Evolutionary conservation across 2,797 vertebrate genomes (phyloP).

Genomic region (Xenopus petersii): DNA sequence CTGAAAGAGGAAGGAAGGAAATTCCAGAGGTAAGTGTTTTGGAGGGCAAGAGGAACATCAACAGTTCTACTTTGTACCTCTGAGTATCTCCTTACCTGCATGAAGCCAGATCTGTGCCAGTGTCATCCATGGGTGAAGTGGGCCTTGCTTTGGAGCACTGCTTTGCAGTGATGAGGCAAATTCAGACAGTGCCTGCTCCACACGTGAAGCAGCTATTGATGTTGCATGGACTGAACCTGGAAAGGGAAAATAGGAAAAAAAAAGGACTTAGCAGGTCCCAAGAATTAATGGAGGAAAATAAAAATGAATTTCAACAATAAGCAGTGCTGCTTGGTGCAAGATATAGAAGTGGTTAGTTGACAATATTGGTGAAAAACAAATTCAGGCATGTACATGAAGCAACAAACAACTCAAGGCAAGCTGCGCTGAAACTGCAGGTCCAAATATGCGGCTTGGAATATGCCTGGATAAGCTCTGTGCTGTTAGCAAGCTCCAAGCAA

Average conservation of each 20-base stretch:
- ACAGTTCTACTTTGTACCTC: too few relatives aligned
- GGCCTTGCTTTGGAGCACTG: conserved; percentile 92
- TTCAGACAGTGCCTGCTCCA: conserved; percentile 94
- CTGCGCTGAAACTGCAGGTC: neutral
- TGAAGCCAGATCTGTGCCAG: conserved; percentile 98
- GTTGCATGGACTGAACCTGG: conserved; percentile 93
- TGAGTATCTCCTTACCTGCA: conserved; percentile 73
- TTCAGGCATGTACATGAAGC: neutral
- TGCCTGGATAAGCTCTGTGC: neutral
- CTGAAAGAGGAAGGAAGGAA: too few relatives aligned
- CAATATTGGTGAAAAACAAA: neutral
- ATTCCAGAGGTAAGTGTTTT: too few relatives aligned
- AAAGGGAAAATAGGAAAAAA: neutral
- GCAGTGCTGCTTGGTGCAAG: neutral
- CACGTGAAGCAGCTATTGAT: conserved; percentile 92
- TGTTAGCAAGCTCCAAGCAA: neutral
- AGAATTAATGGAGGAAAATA: neutral
- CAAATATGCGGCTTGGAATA: neutral
- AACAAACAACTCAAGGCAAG: neutral
- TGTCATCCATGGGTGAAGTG: conserved; percentile 97
- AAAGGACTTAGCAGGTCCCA: neutral
- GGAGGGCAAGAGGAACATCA: too few relatives aligned
- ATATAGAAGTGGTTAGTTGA: neutral
- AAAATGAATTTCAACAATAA: neutral
- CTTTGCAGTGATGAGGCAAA: conserved; percentile 96